phyloP scores from a whole-genome alignment of 30 jellyfish, hydroid and myxozoan species.

The Chironex yamaguchii region DNA sequence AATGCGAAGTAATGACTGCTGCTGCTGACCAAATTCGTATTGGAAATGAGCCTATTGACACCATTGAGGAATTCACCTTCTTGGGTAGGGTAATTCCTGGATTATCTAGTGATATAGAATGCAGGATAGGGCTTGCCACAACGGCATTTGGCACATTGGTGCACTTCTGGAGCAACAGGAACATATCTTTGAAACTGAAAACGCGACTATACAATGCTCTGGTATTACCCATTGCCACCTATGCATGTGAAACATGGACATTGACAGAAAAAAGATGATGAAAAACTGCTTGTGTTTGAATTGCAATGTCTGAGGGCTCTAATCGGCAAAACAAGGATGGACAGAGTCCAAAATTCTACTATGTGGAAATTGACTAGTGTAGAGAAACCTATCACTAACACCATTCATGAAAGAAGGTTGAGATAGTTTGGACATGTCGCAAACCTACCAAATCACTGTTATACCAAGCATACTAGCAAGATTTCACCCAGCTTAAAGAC shows the following conservation, averaged over 20 bases:
- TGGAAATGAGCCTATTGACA: slow-evolving; percentile 28
- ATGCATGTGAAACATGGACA: slow-evolving; percentile 60
- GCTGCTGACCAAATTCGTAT: not conserved
- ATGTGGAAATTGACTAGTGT: too few relatives aligned
- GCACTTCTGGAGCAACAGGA: slow-evolving; percentile 16
- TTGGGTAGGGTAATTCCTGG: slow-evolving; percentile 29
- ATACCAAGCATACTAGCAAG: too few relatives aligned
- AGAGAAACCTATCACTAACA: too few relatives aligned
- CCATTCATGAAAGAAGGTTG: too few relatives aligned
- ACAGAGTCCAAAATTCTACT: too few relatives aligned
- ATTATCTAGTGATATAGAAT: not conserved
- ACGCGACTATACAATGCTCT: slow-evolving; percentile 48
- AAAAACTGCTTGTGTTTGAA: too few relatives aligned
- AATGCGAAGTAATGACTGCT: slow-evolving; percentile 48
- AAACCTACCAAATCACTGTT: too few relatives aligned
- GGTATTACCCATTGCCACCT: slow-evolving; percentile 29
- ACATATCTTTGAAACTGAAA: not conserved
- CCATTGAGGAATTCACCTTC: slow-evolving; percentile 40
- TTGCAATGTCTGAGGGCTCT: too few relatives aligned
- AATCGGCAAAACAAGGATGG: too few relatives aligned
- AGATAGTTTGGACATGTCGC: too few relatives aligned
- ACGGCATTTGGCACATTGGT: slow-evolving; percentile 31
- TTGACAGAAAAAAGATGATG: too few relatives aligned
- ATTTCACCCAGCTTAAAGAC: too few relatives aligned
- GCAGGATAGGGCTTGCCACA: slow-evolving; percentile 36